Conservation (phyloP, 2,797 vertebrate species). For the Sternotherus odoratus region DNA sequence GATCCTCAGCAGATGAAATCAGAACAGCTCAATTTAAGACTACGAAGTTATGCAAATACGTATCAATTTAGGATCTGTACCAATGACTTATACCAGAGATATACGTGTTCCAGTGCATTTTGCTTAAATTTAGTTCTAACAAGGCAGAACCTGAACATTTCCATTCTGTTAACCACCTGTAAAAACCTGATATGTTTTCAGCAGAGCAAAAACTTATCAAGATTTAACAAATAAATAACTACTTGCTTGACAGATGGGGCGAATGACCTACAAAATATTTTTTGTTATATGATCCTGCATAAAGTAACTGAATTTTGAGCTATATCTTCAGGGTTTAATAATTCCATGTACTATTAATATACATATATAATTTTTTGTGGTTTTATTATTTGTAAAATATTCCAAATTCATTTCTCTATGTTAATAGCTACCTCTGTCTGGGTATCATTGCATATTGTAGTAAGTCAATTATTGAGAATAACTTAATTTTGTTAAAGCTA, state of each 20-base stretch:
- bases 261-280: background rate
- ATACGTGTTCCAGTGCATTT: background rate
- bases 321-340: background rate
- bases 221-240: background rate
- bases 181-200: background rate
- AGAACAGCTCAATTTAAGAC: background rate
- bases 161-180: background rate
- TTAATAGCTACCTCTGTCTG: background rate
- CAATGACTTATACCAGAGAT: background rate
- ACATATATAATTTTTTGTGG: background rate
- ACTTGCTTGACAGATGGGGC: background rate
- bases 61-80: background rate
- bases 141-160: background rate
- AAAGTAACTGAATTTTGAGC: background rate
- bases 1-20: background rate
- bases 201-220: background rate
- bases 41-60: background rate
- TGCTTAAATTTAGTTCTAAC: background rate
- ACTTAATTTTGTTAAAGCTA: background rate
- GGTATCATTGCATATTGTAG: background rate
- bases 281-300: background rate
- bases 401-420: background rate
- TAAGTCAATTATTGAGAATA: background rate
- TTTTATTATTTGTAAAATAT: background rate
- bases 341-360: background rate